These are phyloP conservation scores for Diachasma alloeum DNA, from an alignment of 1,140 invertebrate species.

Conservation along the genomic window DNA sequence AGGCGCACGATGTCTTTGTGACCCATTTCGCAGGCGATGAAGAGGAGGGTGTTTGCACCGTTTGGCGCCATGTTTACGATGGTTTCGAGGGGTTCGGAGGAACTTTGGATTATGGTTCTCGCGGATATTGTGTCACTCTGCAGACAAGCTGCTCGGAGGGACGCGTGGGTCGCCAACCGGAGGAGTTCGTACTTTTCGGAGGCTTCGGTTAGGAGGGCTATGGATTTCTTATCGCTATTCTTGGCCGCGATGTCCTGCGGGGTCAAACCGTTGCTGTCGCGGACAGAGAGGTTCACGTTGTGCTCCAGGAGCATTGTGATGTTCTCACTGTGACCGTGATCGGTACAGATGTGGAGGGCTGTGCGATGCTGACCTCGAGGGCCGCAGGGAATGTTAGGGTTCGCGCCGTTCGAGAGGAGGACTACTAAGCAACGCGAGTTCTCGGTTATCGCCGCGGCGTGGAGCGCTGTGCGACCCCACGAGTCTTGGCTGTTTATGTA, in stretches of 20 bases:
- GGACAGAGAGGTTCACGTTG: slow-evolving; percentile 72
- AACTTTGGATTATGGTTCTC: slow-evolving; percentile 71
- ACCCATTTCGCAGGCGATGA: slow-evolving; percentile 84
- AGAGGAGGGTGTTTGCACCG: slow-evolving; percentile 86
- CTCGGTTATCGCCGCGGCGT: slow-evolving; percentile 88
- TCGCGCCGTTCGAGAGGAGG: slow-evolving; percentile 77
- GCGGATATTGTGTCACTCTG: slow-evolving; percentile 74
- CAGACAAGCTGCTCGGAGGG: slow-evolving; percentile 76
- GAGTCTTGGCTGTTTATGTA: slow-evolving; percentile 80
- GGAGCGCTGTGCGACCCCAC: slow-evolving; percentile 82
- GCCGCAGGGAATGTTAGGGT: slow-evolving; percentile 76
- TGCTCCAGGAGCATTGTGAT: slow-evolving; percentile 73
- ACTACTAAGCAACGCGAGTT: slow-evolving; percentile 81
- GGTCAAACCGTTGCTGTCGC: slow-evolving; percentile 75
- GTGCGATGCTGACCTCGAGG: slow-evolving; percentile 74
- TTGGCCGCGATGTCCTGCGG: slow-evolving; percentile 81
- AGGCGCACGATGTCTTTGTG: slow-evolving; percentile 81
- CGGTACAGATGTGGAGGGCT: slow-evolving; percentile 81
- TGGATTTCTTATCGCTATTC: slow-evolving; percentile 73
- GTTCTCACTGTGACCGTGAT: slow-evolving; percentile 80
- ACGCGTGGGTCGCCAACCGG: slow-evolving; percentile 74
- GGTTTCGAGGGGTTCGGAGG: slow-evolving; percentile 73
- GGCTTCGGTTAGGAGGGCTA: slow-evolving; percentile 73
- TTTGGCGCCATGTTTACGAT: slow-evolving; percentile 87
- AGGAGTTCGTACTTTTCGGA: slow-evolving; percentile 77